Evolutionary conservation across 2,888 invertebrate genomes (phyloP), one percentile per base, ranked within the genome.

Genomic region (Sarcophaga variegata): DNA sequence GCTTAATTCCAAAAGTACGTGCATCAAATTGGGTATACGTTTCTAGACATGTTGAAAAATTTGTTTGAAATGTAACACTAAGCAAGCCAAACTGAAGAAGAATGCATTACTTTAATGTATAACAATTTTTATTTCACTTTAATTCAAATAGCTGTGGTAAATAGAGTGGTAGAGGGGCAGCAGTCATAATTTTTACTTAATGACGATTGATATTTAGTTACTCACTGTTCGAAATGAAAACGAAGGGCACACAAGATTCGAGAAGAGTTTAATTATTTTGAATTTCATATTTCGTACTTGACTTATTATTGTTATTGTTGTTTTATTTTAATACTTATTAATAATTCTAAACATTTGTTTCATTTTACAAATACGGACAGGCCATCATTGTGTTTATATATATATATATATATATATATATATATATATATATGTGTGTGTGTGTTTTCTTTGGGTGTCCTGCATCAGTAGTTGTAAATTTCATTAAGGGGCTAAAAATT

Each of bases 1-100:
- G 86, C 79, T 49, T n/a, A 20, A 76, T 71, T 77, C 78, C 85
- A 85, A 85, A 27, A 12, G n/a, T 66, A 77, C 76, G 76, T 66
- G 76, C 59, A 67, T 76, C 54, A 64, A 37, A 37, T 37, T 6
- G 37, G 37, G 37, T 64, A 49, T 4, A 14, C 14, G 49, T 2
- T 49, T 11, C 49, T 14, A 14, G 49, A 49, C 14, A 49, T 49
- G 49, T 49, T 49, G 11, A 49, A 14, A 49, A 14, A 4, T 14
- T 49, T 49, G 12, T 49, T 14, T 49, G 0, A 4, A 49, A 4
- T 14, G 49, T 37, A 37, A 37, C 1, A 37, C 37, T 37, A 37
- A 37, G 6, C 6, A 37, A 37, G 6, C 1, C 6, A 37, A 37
- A 37, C 6, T 37, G 37, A 37, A 37, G 5, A 37, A 37, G 6